Evolutionary conservation across 1,140 invertebrate species (phyloP).

Genomic region (Drosophila sp.): DNA sequence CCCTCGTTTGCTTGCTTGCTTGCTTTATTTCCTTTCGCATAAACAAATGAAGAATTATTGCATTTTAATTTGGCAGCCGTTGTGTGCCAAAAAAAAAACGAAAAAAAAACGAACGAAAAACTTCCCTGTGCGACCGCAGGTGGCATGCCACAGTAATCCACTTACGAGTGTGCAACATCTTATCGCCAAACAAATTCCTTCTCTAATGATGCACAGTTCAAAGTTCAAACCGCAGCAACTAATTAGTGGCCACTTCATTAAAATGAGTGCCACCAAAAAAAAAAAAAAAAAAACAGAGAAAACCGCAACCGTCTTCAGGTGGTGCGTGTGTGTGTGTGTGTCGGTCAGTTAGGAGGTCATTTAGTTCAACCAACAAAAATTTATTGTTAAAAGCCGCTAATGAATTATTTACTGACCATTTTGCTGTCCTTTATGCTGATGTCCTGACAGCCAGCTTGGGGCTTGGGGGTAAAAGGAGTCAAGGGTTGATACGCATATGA

Average conservation of each 20-base stretch:
- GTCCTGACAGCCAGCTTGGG: slow-evolving; percentile 37
- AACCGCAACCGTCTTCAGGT: background rate
- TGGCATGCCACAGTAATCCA: slow-evolving; percentile 33
- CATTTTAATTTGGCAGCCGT: slow-evolving; percentile 77
- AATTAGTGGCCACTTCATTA: slow-evolving; percentile 71
- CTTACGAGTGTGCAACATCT: slow-evolving; percentile 8
- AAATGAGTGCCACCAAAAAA: slow-evolving; percentile 59
- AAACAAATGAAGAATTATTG: slow-evolving; percentile 80
- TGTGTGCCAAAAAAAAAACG: slow-evolving; percentile 42
- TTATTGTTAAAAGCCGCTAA: slow-evolving; percentile 81
- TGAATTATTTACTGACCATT: slow-evolving; percentile 79
- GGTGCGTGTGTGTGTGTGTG: background rate
- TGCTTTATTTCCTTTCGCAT: slow-evolving; percentile 37
- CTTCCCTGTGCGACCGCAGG: slow-evolving; percentile 47
- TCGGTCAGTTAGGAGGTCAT: slow-evolving; percentile 43
- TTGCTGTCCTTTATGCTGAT: slow-evolving; percentile 46
- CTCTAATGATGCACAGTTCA: slow-evolving; percentile 71
- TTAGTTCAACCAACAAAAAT: slow-evolving; percentile 63
- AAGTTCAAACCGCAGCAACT: slow-evolving; percentile 66
- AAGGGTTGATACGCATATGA: slow-evolving; percentile 4
- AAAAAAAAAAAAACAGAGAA: slow-evolving; percentile 16
- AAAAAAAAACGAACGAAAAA: background rate
- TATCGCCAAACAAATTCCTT: slow-evolving; percentile 56
- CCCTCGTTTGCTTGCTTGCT: slow-evolving; percentile 26
- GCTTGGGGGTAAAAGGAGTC: slow-evolving; percentile 3